phyloP scores from a whole-genome alignment of 2,797 vertebrate genomes.

The Onychomys torridus region DNA sequence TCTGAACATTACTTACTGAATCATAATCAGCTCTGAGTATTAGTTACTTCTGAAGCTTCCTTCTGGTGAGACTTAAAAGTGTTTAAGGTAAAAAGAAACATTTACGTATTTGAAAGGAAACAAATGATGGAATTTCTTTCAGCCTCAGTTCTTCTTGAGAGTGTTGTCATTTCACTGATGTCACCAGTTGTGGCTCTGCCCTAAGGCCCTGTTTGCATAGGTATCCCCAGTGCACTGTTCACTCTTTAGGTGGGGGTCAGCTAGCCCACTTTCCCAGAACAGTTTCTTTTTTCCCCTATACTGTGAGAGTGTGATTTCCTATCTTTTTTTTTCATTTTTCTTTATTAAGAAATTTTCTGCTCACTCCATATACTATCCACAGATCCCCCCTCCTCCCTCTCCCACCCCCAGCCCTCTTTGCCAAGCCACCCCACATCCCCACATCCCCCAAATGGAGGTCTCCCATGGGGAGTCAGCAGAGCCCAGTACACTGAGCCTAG shows the following conservation, averaged over 20 bases:
- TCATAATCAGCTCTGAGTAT: neutral
- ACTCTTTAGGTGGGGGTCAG: neutral
- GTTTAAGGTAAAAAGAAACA: conserved; percentile 33
- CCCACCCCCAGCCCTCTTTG: too few species aligned
- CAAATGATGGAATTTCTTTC: neutral
- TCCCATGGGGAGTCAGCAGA: too few species aligned
- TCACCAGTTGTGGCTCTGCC: neutral
- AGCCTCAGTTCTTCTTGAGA: neutral
- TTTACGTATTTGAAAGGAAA: conserved; percentile 14
- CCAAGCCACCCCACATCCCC: too few species aligned
- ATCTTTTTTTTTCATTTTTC: too few species aligned
- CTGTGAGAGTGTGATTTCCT: too few species aligned
- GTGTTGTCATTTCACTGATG: neutral
- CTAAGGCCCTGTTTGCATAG: neutral
- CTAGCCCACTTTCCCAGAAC: neutral
- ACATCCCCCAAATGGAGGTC: too few species aligned
- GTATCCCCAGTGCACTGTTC: neutral
- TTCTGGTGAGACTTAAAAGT: conserved; percentile 6
- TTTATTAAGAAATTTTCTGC: too few species aligned
- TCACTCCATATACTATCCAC: too few species aligned
- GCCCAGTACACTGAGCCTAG: too few species aligned
- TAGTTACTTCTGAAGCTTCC: conserved; percentile 37
- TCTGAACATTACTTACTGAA: conserved; percentile 27
- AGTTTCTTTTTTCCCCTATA: too few species aligned
- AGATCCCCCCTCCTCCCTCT: too few species aligned